phyloP scores from a whole-genome alignment of 2,113 vertebrate species.

The Hypomesus transpacificus region DNA sequence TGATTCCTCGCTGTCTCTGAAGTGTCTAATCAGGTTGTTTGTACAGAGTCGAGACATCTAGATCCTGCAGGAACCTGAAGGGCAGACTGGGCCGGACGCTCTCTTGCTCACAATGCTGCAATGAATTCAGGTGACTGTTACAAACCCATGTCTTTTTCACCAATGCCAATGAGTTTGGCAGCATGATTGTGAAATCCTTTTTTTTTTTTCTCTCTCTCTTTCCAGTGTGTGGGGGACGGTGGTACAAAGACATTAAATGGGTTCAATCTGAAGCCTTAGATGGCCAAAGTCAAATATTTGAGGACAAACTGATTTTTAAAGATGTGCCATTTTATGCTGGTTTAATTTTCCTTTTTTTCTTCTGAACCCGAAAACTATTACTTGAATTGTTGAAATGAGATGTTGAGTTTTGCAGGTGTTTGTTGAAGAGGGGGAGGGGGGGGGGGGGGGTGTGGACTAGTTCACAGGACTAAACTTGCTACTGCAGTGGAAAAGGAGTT shows the following conservation, averaged over 20 bases:
- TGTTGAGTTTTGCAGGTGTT: conserved; percentile 47
- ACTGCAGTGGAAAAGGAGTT: conserved; percentile 48
- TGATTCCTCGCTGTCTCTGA: conserved; percentile 41
- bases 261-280: conserved; percentile 38
- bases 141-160: conserved; percentile 15
- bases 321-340: conserved; percentile 57
- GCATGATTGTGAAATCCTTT: conserved; percentile 44
- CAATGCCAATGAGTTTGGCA: conserved; percentile 43
- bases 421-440: conserved; percentile 28
- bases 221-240: neutral
- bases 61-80: conserved; percentile 37
- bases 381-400: conserved; percentile 67
- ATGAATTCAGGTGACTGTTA: conserved; percentile 63
- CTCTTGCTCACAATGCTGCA: conserved; percentile 62
- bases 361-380: conserved; percentile 60
- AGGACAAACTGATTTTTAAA: conserved; percentile 47
- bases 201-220: conserved; percentile 1
- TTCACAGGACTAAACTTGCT: conserved; percentile 45
- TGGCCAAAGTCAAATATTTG: conserved; percentile 49
- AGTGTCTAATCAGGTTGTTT: conserved; percentile 61
- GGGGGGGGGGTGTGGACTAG: conserved; percentile 10
- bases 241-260: conserved; percentile 21
- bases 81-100: conserved; percentile 33
- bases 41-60: conserved; percentile 45
- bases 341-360: conserved; percentile 44